Base-by-base conservation (phyloP, 2,797 vertebrate species). In the Gallirallus australis region DNA sequence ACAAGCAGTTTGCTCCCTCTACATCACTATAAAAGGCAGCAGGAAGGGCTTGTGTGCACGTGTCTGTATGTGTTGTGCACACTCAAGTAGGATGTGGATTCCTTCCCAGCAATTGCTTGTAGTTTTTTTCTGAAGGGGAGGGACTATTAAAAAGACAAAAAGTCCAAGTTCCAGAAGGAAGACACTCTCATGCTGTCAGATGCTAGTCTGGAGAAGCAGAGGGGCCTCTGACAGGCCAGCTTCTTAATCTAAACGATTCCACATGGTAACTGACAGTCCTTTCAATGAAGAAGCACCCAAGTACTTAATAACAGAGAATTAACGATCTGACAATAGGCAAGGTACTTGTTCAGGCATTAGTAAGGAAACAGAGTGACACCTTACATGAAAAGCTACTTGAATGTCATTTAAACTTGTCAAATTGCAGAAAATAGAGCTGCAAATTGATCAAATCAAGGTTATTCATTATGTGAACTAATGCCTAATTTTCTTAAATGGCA, bases 291-390 rank as follows among this genome's bases (percentile, higher is more conserved):
- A 77, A 92, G 90, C 59, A 88, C 77, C 89, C 56, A 73, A 97
- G 86, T 94, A 97, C 95, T 97, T 97, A 97, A 97, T 97, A 96
- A 97, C 82, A 96, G 87, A 97, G 94, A 97, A 97, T 96, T 97
- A 97, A 87, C 21, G 23, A 95, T 86, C 71, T 97, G 95, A 97
- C 96, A 97, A 97, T 93, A 95, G 92, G 92, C 80, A 94, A 97
- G 84, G 94, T 75, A 95, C 89, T 96, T 95, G 95, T 86, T 97
- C 94, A 97, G 93, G 95, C 95, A 96, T 97, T 97, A 97, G 97
- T 97, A 90, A 97, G 96, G 94, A 97, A 97, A 97, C 95, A 97
- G 97, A 97, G 88, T 97, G 97, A 97, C 97, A 97, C 77, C 94
- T 97, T 89, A 91, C 87, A 90, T 91, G 91, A 96, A 96, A 97